These are phyloP conservation scores for Sebastes matsubarae DNA, from an alignment of 2,797 vertebrate genomes.

Conservation along the genomic window DNA sequence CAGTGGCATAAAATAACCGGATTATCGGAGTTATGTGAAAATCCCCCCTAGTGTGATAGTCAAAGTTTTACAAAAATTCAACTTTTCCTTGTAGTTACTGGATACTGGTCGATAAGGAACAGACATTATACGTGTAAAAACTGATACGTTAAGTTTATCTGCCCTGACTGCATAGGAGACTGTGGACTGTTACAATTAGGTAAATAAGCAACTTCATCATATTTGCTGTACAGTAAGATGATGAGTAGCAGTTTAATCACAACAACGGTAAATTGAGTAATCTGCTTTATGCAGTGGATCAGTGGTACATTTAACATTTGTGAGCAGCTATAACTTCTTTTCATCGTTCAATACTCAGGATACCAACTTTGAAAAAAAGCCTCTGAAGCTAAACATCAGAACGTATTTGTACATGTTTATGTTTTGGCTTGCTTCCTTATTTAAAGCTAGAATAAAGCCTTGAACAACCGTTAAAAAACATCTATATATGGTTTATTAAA, in stretches of 20 bases:
- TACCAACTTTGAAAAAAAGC: background rate
- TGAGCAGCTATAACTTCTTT: background rate
- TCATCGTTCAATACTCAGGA: background rate
- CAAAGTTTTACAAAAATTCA: background rate
- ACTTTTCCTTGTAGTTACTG: background rate
- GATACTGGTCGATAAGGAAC: background rate
- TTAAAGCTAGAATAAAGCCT: background rate
- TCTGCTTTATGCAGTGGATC: background rate
- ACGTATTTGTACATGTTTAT: background rate
- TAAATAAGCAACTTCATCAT: background rate
- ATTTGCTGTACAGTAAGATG: background rate
- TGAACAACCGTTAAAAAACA: background rate
- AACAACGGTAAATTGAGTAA: background rate
- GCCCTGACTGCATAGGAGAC: background rate
- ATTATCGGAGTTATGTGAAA: background rate
- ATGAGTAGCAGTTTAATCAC: background rate
- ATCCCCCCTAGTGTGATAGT: background rate
- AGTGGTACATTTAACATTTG: background rate
- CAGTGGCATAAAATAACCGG: background rate
- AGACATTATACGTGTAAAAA: background rate
- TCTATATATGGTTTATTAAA: conserved; percentile 12
- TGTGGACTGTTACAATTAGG: background rate
- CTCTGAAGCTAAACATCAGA: background rate
- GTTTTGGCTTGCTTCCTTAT: background rate
- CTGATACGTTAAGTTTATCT: background rate